Conservation (phyloP, 2,888 invertebrate species). For the Apodemia hepburni region DNA sequence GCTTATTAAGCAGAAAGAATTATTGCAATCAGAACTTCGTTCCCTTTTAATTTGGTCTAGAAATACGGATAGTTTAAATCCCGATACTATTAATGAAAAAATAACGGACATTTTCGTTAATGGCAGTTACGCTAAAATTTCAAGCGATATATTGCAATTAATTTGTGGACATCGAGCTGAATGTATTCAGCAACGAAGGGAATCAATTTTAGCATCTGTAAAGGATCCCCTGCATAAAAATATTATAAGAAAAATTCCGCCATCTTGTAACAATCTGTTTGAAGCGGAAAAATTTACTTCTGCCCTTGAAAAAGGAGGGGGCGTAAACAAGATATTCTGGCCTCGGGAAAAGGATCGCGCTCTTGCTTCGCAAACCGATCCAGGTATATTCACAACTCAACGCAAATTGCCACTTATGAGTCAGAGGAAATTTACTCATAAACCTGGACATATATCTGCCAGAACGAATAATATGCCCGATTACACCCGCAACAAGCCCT, state of each 20-base stretch:
- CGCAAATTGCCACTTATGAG: neutral
- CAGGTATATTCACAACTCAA: neutral
- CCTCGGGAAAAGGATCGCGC: too few species aligned
- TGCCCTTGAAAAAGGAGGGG: neutral
- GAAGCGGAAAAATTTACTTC: neutral
- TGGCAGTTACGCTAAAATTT: neutral
- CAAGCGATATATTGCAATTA: neutral
- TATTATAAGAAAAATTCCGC: neutral
- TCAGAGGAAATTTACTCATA: neutral
- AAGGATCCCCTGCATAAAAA: neutral
- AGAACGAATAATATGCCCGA: neutral
- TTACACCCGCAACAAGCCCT: neutral
- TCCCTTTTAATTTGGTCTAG: neutral
- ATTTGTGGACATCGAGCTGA: neutral
- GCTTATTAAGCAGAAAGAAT: neutral
- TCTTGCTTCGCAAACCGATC: neutral
- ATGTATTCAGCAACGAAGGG: neutral
- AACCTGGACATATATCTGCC: neutral
- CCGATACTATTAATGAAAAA: neutral
- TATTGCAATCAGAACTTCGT: neutral
- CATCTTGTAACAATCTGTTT: neutral
- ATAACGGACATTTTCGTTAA: neutral
- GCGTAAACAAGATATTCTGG: too few species aligned
- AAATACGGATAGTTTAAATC: neutral
- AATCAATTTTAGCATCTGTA: neutral